phyloP scores from a whole-genome alignment of 2,888 invertebrate genomes.

The Drosophila heteroneura region DNA sequence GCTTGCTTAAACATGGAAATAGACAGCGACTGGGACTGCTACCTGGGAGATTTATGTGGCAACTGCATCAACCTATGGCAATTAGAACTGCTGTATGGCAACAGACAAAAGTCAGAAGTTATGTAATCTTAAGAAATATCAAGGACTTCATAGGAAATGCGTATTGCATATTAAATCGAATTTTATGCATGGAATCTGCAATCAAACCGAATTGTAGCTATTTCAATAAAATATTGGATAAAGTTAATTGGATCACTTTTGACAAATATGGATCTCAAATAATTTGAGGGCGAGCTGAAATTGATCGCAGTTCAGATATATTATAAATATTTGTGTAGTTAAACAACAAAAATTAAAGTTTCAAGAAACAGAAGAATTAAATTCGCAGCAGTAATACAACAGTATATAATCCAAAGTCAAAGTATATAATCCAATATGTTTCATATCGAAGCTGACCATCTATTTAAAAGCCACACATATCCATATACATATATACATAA shows the following conservation, averaged over 20 bases:
- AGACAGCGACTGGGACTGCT: slow-evolving; percentile 17
- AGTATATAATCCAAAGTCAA: not conserved
- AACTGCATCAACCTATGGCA: slow-evolving; percentile 37
- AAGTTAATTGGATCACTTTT: not conserved
- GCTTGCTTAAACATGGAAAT: slow-evolving; percentile 36
- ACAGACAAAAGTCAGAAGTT: slow-evolving; percentile 1
- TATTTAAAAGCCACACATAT: not conserved
- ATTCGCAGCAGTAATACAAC: not conserved
- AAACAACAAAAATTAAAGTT: not conserved
- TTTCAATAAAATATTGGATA: not conserved
- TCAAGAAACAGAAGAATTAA: not conserved
- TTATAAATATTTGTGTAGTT: not conserved
- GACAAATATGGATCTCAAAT: not conserved
- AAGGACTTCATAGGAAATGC: not conserved
- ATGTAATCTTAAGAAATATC: not conserved
- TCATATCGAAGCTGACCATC: not conserved
- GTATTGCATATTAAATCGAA: not conserved
- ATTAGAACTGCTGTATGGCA: slow-evolving; percentile 32
- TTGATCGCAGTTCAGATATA: not conserved
- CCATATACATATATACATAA: not conserved
- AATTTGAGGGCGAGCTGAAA: not conserved
- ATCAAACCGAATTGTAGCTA: not conserved
- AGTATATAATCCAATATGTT: not conserved
- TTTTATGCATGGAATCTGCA: not conserved
- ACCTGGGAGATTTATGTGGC: slow-evolving; percentile 44